phyloP scores from a whole-genome alignment of 37 sponge, comb jelly and placozoan genomes.

The Sycon ciliatum region DNA sequence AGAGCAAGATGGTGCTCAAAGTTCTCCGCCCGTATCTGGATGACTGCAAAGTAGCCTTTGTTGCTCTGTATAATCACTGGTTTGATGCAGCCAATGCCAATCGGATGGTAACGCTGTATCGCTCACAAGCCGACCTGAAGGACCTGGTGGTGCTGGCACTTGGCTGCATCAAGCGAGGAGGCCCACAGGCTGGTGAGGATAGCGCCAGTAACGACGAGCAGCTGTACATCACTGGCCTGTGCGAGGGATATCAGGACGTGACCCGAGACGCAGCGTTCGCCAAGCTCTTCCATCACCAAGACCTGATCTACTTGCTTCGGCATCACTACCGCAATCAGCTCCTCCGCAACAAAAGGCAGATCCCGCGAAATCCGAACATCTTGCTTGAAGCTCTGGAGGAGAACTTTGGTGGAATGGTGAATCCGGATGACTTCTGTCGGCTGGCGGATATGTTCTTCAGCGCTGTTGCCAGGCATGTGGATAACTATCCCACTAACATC shows the following conservation, averaged over 20 bases:
- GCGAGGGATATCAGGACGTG: neutral
- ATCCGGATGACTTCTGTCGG: neutral
- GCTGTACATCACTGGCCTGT: neutral
- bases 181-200: neutral
- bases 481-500: too few species aligned
- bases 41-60: neutral
- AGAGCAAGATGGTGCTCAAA: constrained; percentile 5
- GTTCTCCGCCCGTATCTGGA: neutral
- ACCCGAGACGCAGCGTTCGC: neutral
- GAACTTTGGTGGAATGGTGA: neutral
- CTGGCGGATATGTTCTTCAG: neutral
- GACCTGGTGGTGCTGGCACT: neutral
- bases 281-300: neutral
- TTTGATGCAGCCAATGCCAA: constrained; percentile 17
- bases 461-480: too few species aligned
- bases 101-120: constrained; percentile 1
- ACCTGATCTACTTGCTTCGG: neutral
- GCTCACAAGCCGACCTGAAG: neutral
- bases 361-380: neutral
- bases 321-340: neutral
- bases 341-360: neutral
- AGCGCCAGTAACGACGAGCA: neutral
- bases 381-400: neutral
- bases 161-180: neutral
- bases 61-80: neutral